A percentile compares a stretch with the other conserved stretches of the same genome.
phyloP scores from a whole-genome alignment of 1,140 invertebrate genomes.

The Bradynema listronoti region DNA sequence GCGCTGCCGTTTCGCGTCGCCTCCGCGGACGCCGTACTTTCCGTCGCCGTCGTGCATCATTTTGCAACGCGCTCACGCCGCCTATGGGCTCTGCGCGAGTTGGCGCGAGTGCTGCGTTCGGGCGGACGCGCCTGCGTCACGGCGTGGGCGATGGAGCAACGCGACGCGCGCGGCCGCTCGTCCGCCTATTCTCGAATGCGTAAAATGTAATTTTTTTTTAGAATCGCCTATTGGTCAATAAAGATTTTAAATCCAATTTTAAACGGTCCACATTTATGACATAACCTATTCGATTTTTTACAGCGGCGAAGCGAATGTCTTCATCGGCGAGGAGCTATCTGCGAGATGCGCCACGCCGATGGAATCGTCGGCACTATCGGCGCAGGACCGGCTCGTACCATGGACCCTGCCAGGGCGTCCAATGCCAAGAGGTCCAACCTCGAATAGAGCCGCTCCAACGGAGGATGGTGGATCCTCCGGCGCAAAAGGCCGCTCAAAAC shows the following conservation, averaged over 20 bases:
- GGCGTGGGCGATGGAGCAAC: constrained; percentile 93
- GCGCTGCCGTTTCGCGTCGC: constrained; percentile 81
- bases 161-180: constrained; percentile 68
- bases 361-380: too few species aligned
- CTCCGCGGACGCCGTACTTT: constrained; percentile 85
- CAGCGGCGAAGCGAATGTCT: too few species aligned
- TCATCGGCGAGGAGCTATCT: too few species aligned
- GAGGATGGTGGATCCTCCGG: background rate
- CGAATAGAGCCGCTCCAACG: too few species aligned
- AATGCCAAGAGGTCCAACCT: constrained; percentile 5
- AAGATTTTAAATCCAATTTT: too few species aligned
- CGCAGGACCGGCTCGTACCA: constrained; percentile 89
- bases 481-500: constrained; percentile 59
- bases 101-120: constrained; percentile 77
- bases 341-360: too few species aligned
- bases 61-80: constrained; percentile 83
- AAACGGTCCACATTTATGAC: too few species aligned
- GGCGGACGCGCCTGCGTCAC: constrained; percentile 85
- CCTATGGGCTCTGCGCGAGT: constrained; percentile 75
- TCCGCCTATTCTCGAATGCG: constrained; percentile 30
- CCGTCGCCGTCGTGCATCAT: constrained; percentile 89
- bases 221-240: too few species aligned
- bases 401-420: constrained; percentile 69
- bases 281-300: too few species aligned
- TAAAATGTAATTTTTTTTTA: too few species aligned